Evolutionary conservation across 37 sponge, comb jelly and placozoan genomes (phyloP).

Genomic region (Cliona cf. orientalis): DNA sequence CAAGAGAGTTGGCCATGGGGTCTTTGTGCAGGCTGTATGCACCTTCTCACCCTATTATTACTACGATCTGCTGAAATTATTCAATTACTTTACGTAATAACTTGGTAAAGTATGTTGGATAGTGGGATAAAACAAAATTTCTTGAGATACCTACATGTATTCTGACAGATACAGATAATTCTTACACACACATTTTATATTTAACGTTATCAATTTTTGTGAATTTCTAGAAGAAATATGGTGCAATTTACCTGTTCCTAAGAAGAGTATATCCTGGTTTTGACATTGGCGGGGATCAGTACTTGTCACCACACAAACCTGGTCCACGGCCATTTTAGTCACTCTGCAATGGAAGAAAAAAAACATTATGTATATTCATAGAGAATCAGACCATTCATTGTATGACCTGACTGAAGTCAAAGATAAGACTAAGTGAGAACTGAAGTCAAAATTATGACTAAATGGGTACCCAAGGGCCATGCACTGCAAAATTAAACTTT

Average conservation of each 20-base stretch:
- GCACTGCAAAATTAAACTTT: neutral
- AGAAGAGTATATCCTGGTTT: conserved; percentile 37
- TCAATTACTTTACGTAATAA: neutral
- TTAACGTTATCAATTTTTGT: neutral
- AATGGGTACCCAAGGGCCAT: too few species aligned
- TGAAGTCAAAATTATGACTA: too few species aligned
- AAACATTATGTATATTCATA: neutral
- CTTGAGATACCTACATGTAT: neutral
- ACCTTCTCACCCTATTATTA: too few species aligned
- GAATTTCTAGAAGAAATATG: neutral
- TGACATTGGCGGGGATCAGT: neutral
- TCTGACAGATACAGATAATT: neutral
- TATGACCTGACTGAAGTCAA: too few species aligned
- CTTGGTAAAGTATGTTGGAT: neutral
- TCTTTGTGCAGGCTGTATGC: too few species aligned
- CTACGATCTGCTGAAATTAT: too few species aligned
- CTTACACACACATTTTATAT: neutral
- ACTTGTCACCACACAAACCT: conserved; percentile 31
- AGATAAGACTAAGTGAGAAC: too few species aligned
- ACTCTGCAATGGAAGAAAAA: neutral
- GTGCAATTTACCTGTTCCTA: conserved; percentile 25
- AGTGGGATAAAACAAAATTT: neutral
- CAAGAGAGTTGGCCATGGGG: too few species aligned
- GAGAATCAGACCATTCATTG: neutral
- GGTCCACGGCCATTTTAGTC: conserved; percentile 15